These are phyloP conservation scores for Adelges cooleyi DNA, from an alignment of 1,140 invertebrate species.

Conservation along the genomic window DNA sequence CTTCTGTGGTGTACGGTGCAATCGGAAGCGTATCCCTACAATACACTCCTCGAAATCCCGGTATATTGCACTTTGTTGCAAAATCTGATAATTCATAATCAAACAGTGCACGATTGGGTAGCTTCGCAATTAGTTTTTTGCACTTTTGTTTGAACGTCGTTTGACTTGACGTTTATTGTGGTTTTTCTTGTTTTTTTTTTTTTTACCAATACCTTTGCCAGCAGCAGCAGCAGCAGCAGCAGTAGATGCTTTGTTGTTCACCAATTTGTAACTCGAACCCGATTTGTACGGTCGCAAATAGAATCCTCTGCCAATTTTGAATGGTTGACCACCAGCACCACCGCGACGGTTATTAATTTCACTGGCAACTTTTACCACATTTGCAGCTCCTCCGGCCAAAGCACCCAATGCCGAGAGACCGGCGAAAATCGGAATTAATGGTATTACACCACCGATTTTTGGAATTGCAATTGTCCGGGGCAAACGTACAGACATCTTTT, in stretches of 20 bases:
- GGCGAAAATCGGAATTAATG: neutral
- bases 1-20: slow-evolving; percentile 33
- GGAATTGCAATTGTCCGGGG: neutral
- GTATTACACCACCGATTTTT: neutral
- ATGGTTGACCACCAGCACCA: too few species aligned
- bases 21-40: slow-evolving; percentile 29
- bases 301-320: neutral
- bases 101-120: too few species aligned
- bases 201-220: too few species aligned
- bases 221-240: too few species aligned
- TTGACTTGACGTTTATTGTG: too few species aligned
- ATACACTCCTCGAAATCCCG: slow-evolving; percentile 31
- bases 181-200: too few species aligned
- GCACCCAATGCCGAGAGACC: neutral
- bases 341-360: too few species aligned
- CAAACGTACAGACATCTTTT: neutral
- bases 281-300: neutral
- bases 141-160: too few species aligned
- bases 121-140: neutral
- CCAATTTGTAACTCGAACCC: too few species aligned
- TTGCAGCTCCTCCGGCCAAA: neutral
- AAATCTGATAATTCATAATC: neutral
- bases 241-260: too few species aligned
- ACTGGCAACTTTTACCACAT: too few species aligned
- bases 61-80: neutral